phyloP scores from a whole-genome alignment of 2,888 invertebrate genomes.

The Philhelius pedissequus region DNA sequence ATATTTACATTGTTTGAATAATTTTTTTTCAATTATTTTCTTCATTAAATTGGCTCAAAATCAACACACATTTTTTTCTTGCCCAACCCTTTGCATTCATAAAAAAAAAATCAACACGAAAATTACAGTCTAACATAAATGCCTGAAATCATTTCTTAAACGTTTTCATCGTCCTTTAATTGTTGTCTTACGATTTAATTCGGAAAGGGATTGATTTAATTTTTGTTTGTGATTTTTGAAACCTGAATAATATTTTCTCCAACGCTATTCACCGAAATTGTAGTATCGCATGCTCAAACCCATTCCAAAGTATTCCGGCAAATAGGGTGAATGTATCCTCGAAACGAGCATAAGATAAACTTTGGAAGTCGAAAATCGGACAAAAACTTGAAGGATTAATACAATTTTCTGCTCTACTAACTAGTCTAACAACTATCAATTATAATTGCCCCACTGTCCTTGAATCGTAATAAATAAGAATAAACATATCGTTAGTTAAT shows the following conservation, averaged over 20 bases:
- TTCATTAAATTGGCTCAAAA: neutral
- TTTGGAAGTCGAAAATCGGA: conserved; percentile 16
- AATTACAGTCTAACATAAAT: neutral
- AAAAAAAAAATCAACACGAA: neutral
- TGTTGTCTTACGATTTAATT: neutral
- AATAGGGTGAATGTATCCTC: conserved; percentile 37
- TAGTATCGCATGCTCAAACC: conserved; percentile 34
- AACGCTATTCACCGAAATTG: neutral
- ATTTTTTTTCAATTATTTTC: neutral
- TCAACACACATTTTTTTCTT: neutral
- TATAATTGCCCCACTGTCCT: neutral
- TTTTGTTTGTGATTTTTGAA: neutral
- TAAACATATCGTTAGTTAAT: conserved; percentile 28
- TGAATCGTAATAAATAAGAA: neutral
- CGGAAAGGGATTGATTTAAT: neutral
- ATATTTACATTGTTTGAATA: neutral
- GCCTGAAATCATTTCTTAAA: neutral
- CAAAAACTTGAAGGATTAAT: conserved; percentile 10
- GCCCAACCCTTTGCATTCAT: conserved; percentile 28
- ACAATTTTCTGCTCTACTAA: conserved; percentile 16
- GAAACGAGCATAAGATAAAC: conserved; percentile 6
- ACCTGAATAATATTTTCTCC: neutral
- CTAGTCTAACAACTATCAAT: neutral
- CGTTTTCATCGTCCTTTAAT: neutral
- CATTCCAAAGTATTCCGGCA: conserved; percentile 21